phyloP scores from a whole-genome alignment of 2,113 vertebrate species.

The Caranx melampygus region DNA sequence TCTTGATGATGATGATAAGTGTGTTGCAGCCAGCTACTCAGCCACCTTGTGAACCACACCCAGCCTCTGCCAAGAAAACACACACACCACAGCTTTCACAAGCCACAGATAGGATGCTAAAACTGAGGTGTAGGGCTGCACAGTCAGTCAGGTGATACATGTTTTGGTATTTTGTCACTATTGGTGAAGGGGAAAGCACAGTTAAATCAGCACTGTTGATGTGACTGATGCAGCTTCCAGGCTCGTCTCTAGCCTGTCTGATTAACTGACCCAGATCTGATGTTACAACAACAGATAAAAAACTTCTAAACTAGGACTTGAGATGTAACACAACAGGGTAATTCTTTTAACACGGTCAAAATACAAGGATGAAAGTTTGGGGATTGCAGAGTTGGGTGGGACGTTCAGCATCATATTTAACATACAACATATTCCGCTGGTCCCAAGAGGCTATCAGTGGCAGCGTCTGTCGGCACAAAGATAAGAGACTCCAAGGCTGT shows the following conservation, averaged over 20 bases:
- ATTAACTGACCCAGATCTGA: not conserved
- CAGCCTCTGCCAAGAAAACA: too few relatives aligned
- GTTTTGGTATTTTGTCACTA: too few relatives aligned
- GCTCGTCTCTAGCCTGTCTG: not conserved
- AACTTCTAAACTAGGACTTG: not conserved
- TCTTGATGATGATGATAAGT: too few relatives aligned
- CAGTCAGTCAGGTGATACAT: too few relatives aligned
- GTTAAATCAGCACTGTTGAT: too few relatives aligned
- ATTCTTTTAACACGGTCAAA: not conserved
- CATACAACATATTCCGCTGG: constrained; percentile 24
- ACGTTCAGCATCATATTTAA: not conserved
- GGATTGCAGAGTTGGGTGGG: not conserved
- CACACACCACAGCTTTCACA: too few relatives aligned
- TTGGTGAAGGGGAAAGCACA: too few relatives aligned
- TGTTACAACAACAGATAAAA: not conserved
- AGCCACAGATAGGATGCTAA: not conserved
- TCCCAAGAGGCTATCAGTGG: constrained; percentile 60
- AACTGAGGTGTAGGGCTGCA: not conserved
- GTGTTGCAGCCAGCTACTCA: too few relatives aligned
- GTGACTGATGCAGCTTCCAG: not conserved
- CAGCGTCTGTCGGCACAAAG: constrained; percentile 66
- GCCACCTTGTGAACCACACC: too few relatives aligned
- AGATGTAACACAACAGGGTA: not conserved
- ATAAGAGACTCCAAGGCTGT: constrained; percentile 70
- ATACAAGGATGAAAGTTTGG: not conserved